Evolutionary conservation across 1,140 invertebrate genomes (phyloP).

Genomic region (Apis cerana): DNA sequence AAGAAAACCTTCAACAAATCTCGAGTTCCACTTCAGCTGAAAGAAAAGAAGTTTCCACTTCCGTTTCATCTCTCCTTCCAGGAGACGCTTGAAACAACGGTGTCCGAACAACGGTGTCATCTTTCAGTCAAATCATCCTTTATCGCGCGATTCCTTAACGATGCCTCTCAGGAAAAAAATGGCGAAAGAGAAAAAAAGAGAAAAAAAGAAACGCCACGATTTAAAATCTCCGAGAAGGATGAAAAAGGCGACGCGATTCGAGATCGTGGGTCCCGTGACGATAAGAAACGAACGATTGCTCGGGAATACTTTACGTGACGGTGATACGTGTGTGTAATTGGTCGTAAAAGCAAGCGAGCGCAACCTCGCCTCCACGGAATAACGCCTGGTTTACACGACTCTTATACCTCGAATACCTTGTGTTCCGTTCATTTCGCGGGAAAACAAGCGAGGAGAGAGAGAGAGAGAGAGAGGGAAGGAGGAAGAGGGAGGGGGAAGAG

Average conservation of each 20-base stretch:
- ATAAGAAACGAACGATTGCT: neutral
- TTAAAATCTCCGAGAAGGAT: neutral
- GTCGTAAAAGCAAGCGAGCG: slow-evolving; percentile 9
- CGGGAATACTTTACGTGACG: neutral
- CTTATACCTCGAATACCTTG: neutral
- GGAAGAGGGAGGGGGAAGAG: neutral
- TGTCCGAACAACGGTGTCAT: neutral
- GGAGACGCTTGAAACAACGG: no score
- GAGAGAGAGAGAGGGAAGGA: no score
- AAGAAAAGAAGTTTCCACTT: no score
- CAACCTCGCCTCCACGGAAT: neutral
- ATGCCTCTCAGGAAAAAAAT: neutral
- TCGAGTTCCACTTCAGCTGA: no score
- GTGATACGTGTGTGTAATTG: slow-evolving; percentile 22
- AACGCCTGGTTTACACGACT: neutral
- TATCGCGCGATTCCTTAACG: neutral
- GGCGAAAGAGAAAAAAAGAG: neutral
- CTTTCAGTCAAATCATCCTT: neutral
- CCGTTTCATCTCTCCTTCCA: no score
- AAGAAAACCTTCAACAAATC: no score
- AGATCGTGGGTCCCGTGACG: neutral
- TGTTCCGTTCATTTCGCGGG: neutral
- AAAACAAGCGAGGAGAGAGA: neutral
- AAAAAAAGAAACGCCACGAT: neutral
- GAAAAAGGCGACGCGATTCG: neutral